Evolutionary conservation across 1,140 invertebrate species (phyloP).

Genomic region (Scylla paramamosain): DNA sequence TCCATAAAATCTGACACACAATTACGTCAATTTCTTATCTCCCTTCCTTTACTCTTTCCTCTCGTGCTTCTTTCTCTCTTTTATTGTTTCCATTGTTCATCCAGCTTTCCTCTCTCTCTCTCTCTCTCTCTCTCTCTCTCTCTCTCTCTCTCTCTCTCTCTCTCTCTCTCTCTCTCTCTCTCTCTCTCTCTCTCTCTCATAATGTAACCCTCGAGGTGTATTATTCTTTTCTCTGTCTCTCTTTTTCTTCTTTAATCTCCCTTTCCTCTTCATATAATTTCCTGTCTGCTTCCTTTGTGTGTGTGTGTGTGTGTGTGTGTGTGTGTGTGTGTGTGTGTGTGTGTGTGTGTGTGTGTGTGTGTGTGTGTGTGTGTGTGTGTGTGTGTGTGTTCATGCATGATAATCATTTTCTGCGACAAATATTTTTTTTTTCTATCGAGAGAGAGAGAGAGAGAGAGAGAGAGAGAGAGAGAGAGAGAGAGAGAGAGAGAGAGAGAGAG

Average conservation of each 20-base stretch:
- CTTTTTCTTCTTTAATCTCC: neutral
- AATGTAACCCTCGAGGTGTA: too few species aligned
- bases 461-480: constrained; percentile 16
- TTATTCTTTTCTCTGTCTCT: neutral
- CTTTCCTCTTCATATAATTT: neutral
- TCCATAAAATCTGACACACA: constrained; percentile 22
- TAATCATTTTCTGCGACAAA: too few species aligned
- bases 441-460: constrained; percentile 15
- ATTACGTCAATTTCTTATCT: constrained; percentile 24
- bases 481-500: neutral
- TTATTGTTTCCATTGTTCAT: neutral
- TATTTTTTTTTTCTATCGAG: too few species aligned
- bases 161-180: too few species aligned
- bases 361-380: too few species aligned
- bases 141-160: too few species aligned
- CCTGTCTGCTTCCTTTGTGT: neutral
- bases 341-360: too few species aligned
- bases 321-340: too few species aligned
- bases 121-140: neutral
- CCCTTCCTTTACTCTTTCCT: constrained; percentile 14
- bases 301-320: too few species aligned
- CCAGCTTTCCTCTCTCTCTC: neutral
- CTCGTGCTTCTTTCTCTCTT: neutral
- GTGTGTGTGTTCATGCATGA: too few species aligned
- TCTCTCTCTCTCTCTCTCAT: too few species aligned